Conservation (phyloP, 2,888 invertebrate species). For the Chymomyza fuscimana region DNA sequence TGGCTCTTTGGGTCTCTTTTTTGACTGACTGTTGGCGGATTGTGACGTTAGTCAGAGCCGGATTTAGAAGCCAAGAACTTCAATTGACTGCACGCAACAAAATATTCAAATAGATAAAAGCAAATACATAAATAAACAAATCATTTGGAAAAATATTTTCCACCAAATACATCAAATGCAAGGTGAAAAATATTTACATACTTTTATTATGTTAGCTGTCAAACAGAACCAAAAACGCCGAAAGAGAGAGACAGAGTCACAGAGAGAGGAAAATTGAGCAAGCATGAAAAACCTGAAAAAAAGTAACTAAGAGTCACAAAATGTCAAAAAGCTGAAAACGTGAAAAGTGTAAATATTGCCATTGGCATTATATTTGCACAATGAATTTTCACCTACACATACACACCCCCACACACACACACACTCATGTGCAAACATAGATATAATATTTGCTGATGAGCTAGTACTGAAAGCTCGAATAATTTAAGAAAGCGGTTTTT, state of each 20-base stretch:
- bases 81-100: constrained; percentile 52
- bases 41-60: background rate
- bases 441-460: constrained; percentile 35
- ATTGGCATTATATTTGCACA: constrained; percentile 56
- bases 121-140: constrained; percentile 69
- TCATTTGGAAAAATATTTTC: constrained; percentile 67
- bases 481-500: constrained; percentile 16
- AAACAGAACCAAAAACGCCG: background rate
- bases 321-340: constrained; percentile 48
- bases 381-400: constrained; percentile 23
- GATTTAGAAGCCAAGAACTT: background rate
- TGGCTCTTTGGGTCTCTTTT: background rate
- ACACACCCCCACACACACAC: background rate
- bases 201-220: constrained; percentile 53
- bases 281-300: background rate
- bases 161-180: constrained; percentile 58
- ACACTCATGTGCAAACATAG: background rate
- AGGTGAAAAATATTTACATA: constrained; percentile 68
- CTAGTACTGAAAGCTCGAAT: constrained; percentile 27
- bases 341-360: constrained; percentile 63
- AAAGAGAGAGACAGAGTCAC: background rate
- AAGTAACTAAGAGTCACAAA: constrained; percentile 29
- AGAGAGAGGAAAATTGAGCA: background rate
- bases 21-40: background rate
- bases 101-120: constrained; percentile 62